Conservation (phyloP, 2,888 invertebrate genomes). For the Ochropacha duplaris region DNA sequence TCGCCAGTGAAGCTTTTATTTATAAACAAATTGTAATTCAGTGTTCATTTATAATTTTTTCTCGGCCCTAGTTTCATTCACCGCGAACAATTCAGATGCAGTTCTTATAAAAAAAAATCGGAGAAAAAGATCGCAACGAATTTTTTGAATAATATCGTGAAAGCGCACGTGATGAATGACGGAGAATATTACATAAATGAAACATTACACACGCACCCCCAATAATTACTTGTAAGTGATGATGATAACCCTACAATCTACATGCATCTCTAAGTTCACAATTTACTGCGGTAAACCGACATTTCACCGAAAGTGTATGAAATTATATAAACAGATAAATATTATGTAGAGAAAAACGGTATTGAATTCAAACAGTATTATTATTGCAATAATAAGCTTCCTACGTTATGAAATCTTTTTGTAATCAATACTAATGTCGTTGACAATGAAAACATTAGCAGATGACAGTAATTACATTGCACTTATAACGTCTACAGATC, state of each 20-base stretch:
- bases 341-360: neutral
- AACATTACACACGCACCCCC: conserved; percentile 22
- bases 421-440: neutral
- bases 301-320: too few relatives aligned
- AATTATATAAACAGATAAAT: neutral
- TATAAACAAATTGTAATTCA: conserved; percentile 60
- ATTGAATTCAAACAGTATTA: neutral
- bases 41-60: conserved; percentile 26
- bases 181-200: conserved; percentile 42
- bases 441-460: neutral
- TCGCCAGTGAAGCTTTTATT: conserved; percentile 56
- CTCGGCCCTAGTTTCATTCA: conserved; percentile 40
- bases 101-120: conserved; percentile 19
- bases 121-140: conserved; percentile 36
- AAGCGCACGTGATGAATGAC: conserved; percentile 44
- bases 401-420: neutral
- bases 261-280: neutral
- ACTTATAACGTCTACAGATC: neutral
- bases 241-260: conserved; percentile 9
- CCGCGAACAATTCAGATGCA: conserved; percentile 10
- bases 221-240: conserved; percentile 26
- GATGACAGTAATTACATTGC: neutral
- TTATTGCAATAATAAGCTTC: neutral
- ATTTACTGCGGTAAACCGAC: neutral
- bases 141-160: conserved; percentile 40